A percentile compares a stretch with the other conserved stretches of the same genome.
phyloP scores from a whole-genome alignment of 64 coral and sea anemone species.

The Dendronephthya gigantea region DNA sequence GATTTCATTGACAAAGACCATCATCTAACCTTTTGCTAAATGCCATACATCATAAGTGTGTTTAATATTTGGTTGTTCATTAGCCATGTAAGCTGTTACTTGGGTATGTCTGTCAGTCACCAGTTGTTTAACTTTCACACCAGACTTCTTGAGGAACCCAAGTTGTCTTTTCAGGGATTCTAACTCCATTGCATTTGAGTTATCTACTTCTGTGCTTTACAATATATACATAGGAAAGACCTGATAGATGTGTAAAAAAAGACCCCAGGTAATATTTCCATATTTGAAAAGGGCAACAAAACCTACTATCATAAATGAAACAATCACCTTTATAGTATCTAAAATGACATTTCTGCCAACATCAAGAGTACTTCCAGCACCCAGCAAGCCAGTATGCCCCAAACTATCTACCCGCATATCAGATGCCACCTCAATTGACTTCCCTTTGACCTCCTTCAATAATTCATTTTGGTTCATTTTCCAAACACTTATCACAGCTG shows the following conservation, averaged over 20 bases:
- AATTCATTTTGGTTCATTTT: neutral
- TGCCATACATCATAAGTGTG: slow-evolving; percentile 14
- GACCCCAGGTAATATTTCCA: too few species aligned
- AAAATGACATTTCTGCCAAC: neutral
- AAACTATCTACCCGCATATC: slow-evolving; percentile 15
- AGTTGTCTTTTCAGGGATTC: neutral
- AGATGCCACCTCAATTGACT: neutral
- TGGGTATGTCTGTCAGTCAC: neutral
- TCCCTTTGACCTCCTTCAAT: neutral
- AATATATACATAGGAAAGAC: too few species aligned
- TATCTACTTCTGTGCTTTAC: neutral
- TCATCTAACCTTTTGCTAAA: neutral
- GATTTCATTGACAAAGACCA: too few species aligned
- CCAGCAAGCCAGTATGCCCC: slow-evolving; percentile 8
- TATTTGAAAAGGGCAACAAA: too few species aligned
- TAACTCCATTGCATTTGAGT: neutral
- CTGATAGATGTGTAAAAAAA: too few species aligned
- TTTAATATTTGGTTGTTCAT: neutral
- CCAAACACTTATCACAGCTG: neutral
- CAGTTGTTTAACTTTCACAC: neutral
- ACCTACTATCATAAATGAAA: too few species aligned
- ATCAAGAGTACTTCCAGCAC: slow-evolving; percentile 20
- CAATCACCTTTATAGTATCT: slow-evolving; percentile 17
- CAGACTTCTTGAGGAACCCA: neutral
- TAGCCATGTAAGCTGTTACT: neutral